Evolutionary conservation across 2,113 vertebrate species (phyloP), one percentile per base, ranked within the genome.

Genomic region (Aramus guarauna): DNA sequence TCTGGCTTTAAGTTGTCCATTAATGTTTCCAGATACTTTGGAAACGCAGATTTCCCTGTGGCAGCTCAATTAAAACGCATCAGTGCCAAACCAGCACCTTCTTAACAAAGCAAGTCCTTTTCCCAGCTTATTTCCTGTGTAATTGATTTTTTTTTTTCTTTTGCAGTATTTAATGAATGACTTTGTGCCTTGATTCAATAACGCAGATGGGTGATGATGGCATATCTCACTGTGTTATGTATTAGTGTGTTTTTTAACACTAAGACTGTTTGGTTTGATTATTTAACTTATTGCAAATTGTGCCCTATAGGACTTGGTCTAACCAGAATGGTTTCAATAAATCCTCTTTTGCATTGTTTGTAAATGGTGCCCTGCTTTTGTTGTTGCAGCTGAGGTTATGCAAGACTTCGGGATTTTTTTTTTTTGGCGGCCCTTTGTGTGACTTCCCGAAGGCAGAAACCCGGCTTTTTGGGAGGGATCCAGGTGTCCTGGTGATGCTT

Each of bases 121-220:
- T 37, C 56, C 89, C 89, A 79, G 95, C 95, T 97, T 94, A 6
- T 72, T 89, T 78, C 71, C 58, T 41, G 80, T 92, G 80, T 96
- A 47, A 69, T 60, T 94, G 34, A 2, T 20, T 75, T 63, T 72
- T 41, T 41, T 39, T 39, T 41, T 41, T n/a, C n/a, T n/a, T 76
- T 67, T 82, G 11, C 92, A 27, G 86, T 91, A 50, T 88, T 96
- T 89, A 62, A 86, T 50, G 66, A 90, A 84, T 93, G 93, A 97
- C 95, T 96, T 92, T 63, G 98, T 98, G 98, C 98, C 98, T 98
- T 98, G 97, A 95, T 92, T 91, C 94, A 73, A 9, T 91, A 90
- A 90, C 81, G 74, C 80, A 29, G 69, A 43, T 66, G 96, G 92
- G 86, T 92, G 94, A 64, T 23, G 27, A 81, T 87, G 84, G 92